Evolutionary conservation across 2,113 vertebrate genomes (phyloP).

Genomic region (Proteles cristata): DNA sequence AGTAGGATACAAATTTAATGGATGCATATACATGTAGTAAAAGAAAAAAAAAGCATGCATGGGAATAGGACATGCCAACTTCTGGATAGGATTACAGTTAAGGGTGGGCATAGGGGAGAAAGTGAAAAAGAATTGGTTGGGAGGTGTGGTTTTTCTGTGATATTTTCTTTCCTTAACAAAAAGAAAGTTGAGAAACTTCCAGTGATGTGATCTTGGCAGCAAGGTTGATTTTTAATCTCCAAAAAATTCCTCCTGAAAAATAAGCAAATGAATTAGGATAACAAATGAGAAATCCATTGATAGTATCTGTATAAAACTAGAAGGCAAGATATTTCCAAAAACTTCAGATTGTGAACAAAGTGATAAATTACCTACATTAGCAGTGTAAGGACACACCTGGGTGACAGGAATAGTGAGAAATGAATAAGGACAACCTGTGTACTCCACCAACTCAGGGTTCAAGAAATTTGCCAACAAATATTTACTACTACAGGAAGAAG

Average conservation of each 20-base stretch:
- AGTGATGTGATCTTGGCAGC: background rate
- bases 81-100: background rate
- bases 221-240: slow-evolving; percentile 6
- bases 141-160: background rate
- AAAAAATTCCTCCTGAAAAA: slow-evolving; percentile 56
- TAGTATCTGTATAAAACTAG: background rate
- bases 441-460: background rate
- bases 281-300: background rate
- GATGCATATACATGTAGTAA: background rate
- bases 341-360: background rate
- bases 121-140: background rate
- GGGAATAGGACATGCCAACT: background rate
- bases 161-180: background rate
- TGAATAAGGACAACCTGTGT: background rate
- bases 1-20: background rate
- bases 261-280: background rate
- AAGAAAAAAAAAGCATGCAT: background rate
- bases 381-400: background rate
- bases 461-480: background rate
- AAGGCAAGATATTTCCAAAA: background rate
- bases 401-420: background rate
- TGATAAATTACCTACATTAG: background rate
- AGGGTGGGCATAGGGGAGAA: background rate
- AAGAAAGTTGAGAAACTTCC: background rate
- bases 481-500: background rate